A percentile compares a stretch with the other conserved stretches of the same genome.
These are phyloP conservation scores for Varanus komodoensis DNA, from an alignment of 2,113 vertebrate genomes.

Conservation along the genomic window DNA sequence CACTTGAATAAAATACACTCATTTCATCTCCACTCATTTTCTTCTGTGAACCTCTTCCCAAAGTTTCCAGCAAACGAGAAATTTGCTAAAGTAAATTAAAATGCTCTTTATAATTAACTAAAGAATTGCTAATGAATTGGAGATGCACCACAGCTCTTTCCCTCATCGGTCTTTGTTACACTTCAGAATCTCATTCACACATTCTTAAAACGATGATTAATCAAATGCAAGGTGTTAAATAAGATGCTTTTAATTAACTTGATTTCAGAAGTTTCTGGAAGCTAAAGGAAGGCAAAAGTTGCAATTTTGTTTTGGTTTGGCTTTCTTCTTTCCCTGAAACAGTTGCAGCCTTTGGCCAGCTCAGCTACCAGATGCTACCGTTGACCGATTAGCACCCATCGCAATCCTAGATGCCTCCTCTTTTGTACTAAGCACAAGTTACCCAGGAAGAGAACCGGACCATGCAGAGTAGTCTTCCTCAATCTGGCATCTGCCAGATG, in stretches of 20 bases:
- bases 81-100: slow-evolving; percentile 71
- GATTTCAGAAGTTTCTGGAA: slow-evolving; percentile 60
- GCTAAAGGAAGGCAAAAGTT: slow-evolving; percentile 5
- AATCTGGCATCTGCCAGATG: no score
- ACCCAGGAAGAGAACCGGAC: neutral
- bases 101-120: slow-evolving; percentile 54
- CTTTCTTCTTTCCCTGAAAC: slow-evolving; percentile 25
- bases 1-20: slow-evolving; percentile 63
- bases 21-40: slow-evolving; percentile 58
- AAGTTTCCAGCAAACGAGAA: slow-evolving; percentile 49
- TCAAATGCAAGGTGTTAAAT: slow-evolving; percentile 66
- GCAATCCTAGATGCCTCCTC: neutral
- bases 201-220: slow-evolving; percentile 68
- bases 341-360: neutral
- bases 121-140: slow-evolving; percentile 70
- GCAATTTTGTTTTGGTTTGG: neutral
- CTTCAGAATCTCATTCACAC: slow-evolving; percentile 69
- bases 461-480: no score
- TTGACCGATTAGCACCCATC: neutral
- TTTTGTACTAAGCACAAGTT: neutral
- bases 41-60: slow-evolving; percentile 63
- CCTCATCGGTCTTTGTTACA: slow-evolving; percentile 65
- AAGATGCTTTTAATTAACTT: slow-evolving; percentile 64
- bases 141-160: slow-evolving; percentile 37
- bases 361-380: neutral